Evolutionary conservation across 2,113 vertebrate genomes (phyloP).

Genomic region (Myodes glareolus): DNA sequence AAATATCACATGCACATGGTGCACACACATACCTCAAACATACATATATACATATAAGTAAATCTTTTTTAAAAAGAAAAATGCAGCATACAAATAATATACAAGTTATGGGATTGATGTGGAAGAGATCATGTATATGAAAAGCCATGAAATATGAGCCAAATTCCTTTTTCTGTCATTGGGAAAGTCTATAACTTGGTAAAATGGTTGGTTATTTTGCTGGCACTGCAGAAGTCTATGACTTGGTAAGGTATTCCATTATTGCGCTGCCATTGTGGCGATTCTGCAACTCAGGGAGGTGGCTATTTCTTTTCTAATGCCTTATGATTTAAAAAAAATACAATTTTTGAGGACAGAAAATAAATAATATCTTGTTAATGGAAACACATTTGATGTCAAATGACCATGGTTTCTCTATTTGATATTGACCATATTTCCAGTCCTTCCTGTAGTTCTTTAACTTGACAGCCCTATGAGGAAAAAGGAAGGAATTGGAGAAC

Average conservation of each 20-base stretch:
- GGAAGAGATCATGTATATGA: neutral
- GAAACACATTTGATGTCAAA: slow-evolving; percentile 45
- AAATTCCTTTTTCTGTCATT: neutral
- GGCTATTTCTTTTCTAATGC: neutral
- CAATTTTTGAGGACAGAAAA: slow-evolving; percentile 31
- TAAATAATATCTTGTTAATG: neutral
- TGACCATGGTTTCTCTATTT: slow-evolving; percentile 23
- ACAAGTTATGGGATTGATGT: neutral
- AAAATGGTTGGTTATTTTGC: neutral
- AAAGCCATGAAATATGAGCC: neutral
- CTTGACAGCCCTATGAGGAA: neutral
- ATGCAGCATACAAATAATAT: neutral
- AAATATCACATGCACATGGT: neutral
- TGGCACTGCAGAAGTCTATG: neutral
- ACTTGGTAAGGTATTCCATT: neutral
- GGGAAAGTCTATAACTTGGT: neutral
- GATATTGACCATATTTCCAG: slow-evolving; percentile 26
- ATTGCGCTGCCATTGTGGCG: neutral
- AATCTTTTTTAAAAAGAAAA: neutral
- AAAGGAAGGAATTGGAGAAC: slow-evolving; percentile 22
- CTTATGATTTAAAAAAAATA: slow-evolving; percentile 26
- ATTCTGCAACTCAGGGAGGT: neutral
- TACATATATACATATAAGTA: neutral
- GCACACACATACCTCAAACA: neutral
- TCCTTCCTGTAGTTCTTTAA: slow-evolving; percentile 57